Conservation (phyloP, 2,113 vertebrate species). For the Calidris pygmaea region DNA sequence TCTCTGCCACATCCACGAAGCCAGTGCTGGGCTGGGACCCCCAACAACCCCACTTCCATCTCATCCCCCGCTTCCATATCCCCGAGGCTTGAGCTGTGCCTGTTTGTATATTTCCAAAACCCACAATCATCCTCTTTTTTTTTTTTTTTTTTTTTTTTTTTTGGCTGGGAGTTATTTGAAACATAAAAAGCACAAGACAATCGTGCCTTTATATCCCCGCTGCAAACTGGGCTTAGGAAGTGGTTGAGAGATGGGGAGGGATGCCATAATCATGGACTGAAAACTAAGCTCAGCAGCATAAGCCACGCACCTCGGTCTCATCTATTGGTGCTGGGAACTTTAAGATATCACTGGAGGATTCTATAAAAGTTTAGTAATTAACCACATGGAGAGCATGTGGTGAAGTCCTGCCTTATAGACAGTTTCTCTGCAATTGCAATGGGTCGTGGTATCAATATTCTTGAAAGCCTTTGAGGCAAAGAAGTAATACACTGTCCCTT, state of each 20-base stretch:
- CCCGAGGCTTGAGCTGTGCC: fast-evolving
- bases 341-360: not conserved
- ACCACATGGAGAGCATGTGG: fast-evolving
- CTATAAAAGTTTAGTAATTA: not conserved
- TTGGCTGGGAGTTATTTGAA: too few species aligned
- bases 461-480: not conserved
- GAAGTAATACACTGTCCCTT: too few species aligned
- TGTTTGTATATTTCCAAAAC: not conserved
- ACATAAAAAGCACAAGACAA: fast-evolving
- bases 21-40: not conserved
- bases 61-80: fast-evolving
- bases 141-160: too few species aligned
- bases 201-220: not conserved
- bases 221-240: not conserved
- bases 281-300: fast-evolving
- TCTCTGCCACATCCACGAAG: not conserved
- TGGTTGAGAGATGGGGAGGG: not conserved
- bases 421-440: not conserved
- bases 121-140: fast-evolving
- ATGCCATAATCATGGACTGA: fast-evolving
- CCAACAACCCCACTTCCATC: fast-evolving
- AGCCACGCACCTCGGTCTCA: fast-evolving
- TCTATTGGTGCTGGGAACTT: fast-evolving
- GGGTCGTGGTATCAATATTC: not conserved
- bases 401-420: not conserved